Percentiles rank a stretch among this genome's conserved stretches.
Evolutionary conservation across 2,888 invertebrate genomes (phyloP).

Genomic region (Onchidella celtica): DNA sequence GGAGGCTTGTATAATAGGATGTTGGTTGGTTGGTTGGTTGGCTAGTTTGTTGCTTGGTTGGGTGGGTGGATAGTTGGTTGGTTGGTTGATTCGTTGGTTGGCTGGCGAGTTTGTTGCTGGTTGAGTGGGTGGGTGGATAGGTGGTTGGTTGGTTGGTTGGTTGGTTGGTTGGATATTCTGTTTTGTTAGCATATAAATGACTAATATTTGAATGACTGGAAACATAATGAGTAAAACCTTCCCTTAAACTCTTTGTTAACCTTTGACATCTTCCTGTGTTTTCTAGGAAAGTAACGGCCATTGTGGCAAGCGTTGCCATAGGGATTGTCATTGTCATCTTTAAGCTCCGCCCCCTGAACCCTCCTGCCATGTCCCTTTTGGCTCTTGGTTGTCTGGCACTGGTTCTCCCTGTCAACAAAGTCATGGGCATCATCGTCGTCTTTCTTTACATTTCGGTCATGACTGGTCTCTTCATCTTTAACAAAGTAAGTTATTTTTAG

Average conservation of each 20-base stretch:
- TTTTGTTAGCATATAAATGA: no score
- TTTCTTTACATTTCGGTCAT: constrained; percentile 6
- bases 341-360: constrained; percentile 23
- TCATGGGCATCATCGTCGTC: background rate
- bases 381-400: constrained; percentile 29
- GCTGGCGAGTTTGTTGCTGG: no score
- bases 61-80: no score
- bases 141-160: no score
- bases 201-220: no score
- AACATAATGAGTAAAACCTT: no score
- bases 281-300: constrained; percentile 2
- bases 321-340: constrained; percentile 11
- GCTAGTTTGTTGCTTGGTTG: no score
- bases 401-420: constrained; percentile 1
- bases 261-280: background rate
- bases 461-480: constrained; percentile 17
- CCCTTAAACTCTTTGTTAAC: no score
- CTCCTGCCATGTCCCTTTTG: constrained; percentile 14
- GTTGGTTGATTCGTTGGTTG: no score
- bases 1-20: no score
- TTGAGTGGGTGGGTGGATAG: background rate
- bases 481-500: constrained; percentile 9
- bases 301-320: background rate
- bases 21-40: no score
- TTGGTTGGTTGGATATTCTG: background rate